Percentiles rank a stretch among this genome's conserved stretches.
Evolutionary conservation across 1,140 invertebrate species (phyloP).

Genomic region (Eufriesea mexicana): DNA sequence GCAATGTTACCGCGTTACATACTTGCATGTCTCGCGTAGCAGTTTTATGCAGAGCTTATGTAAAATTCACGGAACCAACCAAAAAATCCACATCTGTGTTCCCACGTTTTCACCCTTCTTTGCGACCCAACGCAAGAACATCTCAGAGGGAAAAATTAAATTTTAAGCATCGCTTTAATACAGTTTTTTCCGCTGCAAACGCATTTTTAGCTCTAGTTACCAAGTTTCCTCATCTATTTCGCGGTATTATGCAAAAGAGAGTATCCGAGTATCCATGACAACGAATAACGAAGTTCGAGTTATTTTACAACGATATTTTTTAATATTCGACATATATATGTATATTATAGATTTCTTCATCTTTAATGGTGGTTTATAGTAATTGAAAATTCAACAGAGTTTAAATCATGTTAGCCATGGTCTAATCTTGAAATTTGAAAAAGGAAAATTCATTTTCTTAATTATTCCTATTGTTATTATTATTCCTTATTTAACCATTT

Average conservation of each 20-base stretch:
- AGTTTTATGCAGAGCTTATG: not conserved
- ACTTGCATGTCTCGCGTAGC: not conserved
- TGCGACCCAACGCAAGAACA: not conserved
- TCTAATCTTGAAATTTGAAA: too few species aligned
- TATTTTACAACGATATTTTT: not conserved
- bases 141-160: not conserved
- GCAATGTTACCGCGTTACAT: not conserved
- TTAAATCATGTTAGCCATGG: too few species aligned
- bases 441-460: too few species aligned
- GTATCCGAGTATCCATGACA: not conserved
- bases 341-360: too few species aligned
- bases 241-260: not conserved
- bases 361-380: too few species aligned
- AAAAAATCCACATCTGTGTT: not conserved
- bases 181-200: too few species aligned
- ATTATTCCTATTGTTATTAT: too few species aligned
- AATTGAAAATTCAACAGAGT: too few species aligned
- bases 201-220: too few species aligned
- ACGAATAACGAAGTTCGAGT: not conserved
- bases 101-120: not conserved
- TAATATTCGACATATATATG: too few species aligned
- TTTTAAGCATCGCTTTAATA: constrained; percentile 7
- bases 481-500: too few species aligned
- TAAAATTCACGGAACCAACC: not conserved
- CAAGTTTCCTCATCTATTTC: not conserved